Percentiles rank a stretch among this genome's conserved stretches.
These are phyloP conservation scores for Athripsodes cinereus DNA, from an alignment of 2,888 invertebrate species.

Conservation along the genomic window DNA sequence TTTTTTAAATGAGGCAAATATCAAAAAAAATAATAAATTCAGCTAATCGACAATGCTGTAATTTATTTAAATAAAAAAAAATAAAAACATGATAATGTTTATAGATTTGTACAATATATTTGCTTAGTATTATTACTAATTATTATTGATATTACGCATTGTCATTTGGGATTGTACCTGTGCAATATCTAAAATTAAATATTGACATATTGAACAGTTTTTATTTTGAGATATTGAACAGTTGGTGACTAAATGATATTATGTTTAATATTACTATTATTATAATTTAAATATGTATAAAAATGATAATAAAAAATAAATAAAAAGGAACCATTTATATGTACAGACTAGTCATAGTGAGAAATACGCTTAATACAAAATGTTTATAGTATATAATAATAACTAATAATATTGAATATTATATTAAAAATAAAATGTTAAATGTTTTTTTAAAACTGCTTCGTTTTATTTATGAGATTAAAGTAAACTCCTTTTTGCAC, in stretches of 20 bases:
- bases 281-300: neutral
- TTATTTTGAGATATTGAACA: neutral
- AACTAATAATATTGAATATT: slow-evolving; percentile 23
- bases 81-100: slow-evolving; percentile 10
- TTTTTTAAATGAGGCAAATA: too few relatives aligned
- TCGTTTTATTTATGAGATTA: neutral
- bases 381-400: slow-evolving; percentile 27
- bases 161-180: neutral
- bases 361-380: slow-evolving; percentile 28
- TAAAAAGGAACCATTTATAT: slow-evolving; percentile 21
- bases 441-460: slow-evolving; percentile 15
- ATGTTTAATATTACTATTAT: slow-evolving; percentile 2
- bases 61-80: too few relatives aligned
- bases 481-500: neutral
- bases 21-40: too few relatives aligned
- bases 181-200: slow-evolving; percentile 6
- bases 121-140: too few relatives aligned
- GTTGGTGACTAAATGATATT: neutral
- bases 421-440: slow-evolving; percentile 20
- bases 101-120: slow-evolving; percentile 20
- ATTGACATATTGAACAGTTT: slow-evolving; percentile 13
- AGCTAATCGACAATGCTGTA: too few relatives aligned
- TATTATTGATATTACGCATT: too few relatives aligned
- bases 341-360: slow-evolving; percentile 29
- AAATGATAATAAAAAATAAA: neutral